Conservation (phyloP, 2,113 vertebrate genomes). For the Phoxinus phoxinus region DNA sequence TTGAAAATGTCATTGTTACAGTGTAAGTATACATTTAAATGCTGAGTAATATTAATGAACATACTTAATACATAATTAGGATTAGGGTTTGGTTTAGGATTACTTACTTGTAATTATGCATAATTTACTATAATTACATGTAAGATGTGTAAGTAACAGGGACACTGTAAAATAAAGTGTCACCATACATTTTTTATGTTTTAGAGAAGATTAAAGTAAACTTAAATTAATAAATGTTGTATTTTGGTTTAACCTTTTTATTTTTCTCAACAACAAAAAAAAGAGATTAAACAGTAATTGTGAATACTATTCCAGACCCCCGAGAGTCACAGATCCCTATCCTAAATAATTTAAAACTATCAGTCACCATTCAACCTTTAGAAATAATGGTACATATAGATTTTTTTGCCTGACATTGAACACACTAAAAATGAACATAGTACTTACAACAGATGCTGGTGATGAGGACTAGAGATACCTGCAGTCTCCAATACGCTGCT, state of each 20-base stretch:
- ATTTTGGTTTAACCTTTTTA: background rate
- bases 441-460: slow-evolving; percentile 42
- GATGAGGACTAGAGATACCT: background rate
- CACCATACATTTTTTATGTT: background rate
- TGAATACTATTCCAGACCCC: background rate
- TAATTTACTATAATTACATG: too few species aligned
- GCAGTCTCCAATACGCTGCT: background rate
- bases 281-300: background rate
- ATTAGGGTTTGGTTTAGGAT: too few species aligned
- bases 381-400: background rate
- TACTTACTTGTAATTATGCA: too few species aligned
- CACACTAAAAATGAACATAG: background rate
- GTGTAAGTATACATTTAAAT: too few species aligned
- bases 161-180: too few species aligned
- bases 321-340: background rate
- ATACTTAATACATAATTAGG: too few species aligned
- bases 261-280: background rate
- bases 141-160: too few species aligned
- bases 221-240: background rate
- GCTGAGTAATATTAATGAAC: too few species aligned
- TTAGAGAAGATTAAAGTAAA: background rate
- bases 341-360: background rate
- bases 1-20: too few species aligned
- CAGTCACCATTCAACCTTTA: background rate
- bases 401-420: background rate